Evolutionary conservation across 2,797 vertebrate species (phyloP).

Genomic region (Hyperoplus immaculatus): DNA sequence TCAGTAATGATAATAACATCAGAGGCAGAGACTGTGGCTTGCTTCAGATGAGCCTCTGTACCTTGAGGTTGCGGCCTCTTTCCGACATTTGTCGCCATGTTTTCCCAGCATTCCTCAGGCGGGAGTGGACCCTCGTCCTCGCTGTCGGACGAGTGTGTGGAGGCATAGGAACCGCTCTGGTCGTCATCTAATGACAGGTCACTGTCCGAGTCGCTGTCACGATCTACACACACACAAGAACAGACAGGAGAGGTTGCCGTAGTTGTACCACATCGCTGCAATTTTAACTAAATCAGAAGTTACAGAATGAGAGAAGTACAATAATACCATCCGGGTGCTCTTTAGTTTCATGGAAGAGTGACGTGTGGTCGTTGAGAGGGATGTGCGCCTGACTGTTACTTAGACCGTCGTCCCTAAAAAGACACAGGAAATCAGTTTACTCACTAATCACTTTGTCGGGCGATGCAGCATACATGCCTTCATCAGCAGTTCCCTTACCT

Average conservation of each 20-base stretch:
- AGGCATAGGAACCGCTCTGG: slow-evolving; percentile 93
- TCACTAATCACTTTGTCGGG: background rate
- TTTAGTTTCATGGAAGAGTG: slow-evolving; percentile 87
- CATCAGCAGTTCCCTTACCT: slow-evolving; percentile 79
- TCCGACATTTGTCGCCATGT: slow-evolving; percentile 83
- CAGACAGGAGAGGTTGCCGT: background rate
- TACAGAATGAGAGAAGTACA: slow-evolving; percentile 53
- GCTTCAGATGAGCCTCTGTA: slow-evolving; percentile 49
- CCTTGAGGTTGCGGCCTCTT: slow-evolving; percentile 85
- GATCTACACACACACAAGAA: slow-evolving; percentile 78
- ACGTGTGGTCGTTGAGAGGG: slow-evolving; percentile 85
- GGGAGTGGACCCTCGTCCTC: slow-evolving; percentile 90
- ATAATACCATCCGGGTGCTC: slow-evolving; percentile 85
- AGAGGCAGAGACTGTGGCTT: background rate
- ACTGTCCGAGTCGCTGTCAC: slow-evolving; percentile 94
- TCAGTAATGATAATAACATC: too few species aligned
- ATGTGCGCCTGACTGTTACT: slow-evolving; percentile 87
- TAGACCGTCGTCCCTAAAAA: slow-evolving; percentile 90
- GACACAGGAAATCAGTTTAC: slow-evolving; percentile 16
- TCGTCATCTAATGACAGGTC: slow-evolving; percentile 95
- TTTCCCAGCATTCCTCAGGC: slow-evolving; percentile 91
- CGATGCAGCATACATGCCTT: too few species aligned
- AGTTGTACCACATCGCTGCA: fast-evolving
- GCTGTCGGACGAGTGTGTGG: slow-evolving; percentile 95
- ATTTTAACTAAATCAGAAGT: background rate